Percentiles rank a stretch among this genome's conserved stretches.
phyloP scores from a whole-genome alignment of 2,888 invertebrate genomes.

The Iphiclides podalirius region DNA sequence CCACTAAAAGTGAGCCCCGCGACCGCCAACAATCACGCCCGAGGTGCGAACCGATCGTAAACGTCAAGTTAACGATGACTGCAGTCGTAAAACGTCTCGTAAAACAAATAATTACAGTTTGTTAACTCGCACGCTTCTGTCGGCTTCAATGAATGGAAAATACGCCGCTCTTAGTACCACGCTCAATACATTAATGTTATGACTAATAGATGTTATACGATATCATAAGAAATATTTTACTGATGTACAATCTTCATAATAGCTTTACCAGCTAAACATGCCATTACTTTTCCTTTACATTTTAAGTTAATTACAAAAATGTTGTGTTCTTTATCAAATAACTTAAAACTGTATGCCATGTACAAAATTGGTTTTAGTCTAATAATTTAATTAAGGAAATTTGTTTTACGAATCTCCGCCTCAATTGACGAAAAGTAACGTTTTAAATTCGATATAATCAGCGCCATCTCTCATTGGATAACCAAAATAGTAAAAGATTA shows the following conservation, averaged over 20 bases:
- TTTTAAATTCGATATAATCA: no score
- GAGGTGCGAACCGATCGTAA: conserved; percentile 73
- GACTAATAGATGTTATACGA: not conserved
- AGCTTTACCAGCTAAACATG: no score
- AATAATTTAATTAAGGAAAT: no score
- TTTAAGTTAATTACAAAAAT: no score
- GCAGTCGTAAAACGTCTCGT: conserved; percentile 72
- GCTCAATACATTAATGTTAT: conserved; percentile 1
- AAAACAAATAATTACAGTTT: conserved; percentile 73
- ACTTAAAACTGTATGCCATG: no score
- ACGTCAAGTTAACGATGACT: conserved; percentile 70
- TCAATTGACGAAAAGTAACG: no score
- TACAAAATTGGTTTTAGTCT: no score
- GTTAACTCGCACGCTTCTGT: conserved; percentile 43
- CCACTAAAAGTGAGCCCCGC: conserved; percentile 40
- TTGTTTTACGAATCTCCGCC: no score
- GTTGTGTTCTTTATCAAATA: no score
- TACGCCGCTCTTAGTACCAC: not conserved
- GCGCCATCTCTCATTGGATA: conserved; percentile 58
- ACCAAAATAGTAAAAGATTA: conserved; percentile 30
- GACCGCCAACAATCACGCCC: conserved; percentile 51
- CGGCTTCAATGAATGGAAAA: conserved; percentile 14
- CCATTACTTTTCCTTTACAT: no score
- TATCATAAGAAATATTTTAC: no score
- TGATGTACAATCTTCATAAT: no score